Percentiles rank a stretch among this genome's conserved stretches.
phyloP scores from a whole-genome alignment of 2,113 vertebrate genomes.

The Microtus ochrogaster region DNA sequence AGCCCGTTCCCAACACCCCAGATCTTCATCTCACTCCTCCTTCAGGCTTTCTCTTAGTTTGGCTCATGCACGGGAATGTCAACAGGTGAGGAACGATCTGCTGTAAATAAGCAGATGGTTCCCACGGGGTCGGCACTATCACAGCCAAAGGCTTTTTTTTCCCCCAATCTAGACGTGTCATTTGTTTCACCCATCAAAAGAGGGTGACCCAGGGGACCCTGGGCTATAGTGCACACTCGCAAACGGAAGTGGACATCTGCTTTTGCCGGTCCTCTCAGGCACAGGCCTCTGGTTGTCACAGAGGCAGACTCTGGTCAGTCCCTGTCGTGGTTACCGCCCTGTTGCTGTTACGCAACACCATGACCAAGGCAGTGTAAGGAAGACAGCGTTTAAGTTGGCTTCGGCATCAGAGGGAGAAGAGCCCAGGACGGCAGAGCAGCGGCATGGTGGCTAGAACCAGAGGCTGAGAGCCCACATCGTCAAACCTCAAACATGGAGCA shows the following conservation, averaged over 20 bases:
- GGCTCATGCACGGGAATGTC: neutral
- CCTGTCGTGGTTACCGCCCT: neutral
- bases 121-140: neutral
- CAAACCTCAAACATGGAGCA: neutral
- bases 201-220: neutral
- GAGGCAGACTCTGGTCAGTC: neutral
- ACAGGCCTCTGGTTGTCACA: neutral
- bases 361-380: neutral
- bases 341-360: neutral
- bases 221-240: rapidly evolving
- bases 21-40: neutral
- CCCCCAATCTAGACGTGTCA: neutral
- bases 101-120: constrained; percentile 57
- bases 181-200: neutral
- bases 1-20: neutral
- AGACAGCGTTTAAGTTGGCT: neutral
- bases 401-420: neutral
- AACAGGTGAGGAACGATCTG: constrained; percentile 54
- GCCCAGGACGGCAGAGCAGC: neutral
- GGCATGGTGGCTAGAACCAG: neutral
- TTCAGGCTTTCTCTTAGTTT: neutral
- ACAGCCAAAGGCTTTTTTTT: neutral
- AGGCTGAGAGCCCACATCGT: neutral
- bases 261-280: rapidly evolving
- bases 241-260: rapidly evolving